phyloP scores from a whole-genome alignment of 2,888 invertebrate genomes.

The Lordiphosa fenestrarum region DNA sequence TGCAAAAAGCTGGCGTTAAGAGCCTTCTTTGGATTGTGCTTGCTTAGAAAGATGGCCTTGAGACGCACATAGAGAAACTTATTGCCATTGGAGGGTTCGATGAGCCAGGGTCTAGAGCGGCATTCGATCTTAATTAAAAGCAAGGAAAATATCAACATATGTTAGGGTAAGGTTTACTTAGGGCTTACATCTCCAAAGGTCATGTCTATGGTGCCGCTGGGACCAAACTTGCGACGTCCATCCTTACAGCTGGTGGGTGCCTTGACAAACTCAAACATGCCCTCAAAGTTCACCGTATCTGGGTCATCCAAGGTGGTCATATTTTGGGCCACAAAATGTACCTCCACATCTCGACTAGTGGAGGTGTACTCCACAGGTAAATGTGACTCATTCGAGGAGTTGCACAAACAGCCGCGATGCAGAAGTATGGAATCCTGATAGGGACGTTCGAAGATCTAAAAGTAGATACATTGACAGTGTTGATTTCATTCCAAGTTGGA shows the following conservation, averaged over 20 bases:
- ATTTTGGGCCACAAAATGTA: conserved; percentile 89
- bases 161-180: too few relatives aligned
- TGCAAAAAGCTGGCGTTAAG: conserved; percentile 83
- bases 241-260: conserved; percentile 86
- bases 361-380: conserved; percentile 89
- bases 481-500: accelerated
- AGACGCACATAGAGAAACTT: conserved; percentile 90
- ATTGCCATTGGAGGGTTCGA: conserved; percentile 86
- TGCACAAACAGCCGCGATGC: conserved; percentile 90
- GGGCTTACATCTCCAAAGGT: conserved; percentile 80
- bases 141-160: not conserved
- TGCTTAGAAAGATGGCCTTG: conserved; percentile 83
- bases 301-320: conserved; percentile 94
- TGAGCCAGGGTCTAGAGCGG: conserved; percentile 89
- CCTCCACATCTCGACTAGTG: conserved; percentile 87
- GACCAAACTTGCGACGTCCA: conserved; percentile 86
- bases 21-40: conserved; percentile 80
- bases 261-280: conserved; percentile 89
- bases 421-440: conserved; percentile 87
- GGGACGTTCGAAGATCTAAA: conserved; percentile 86
- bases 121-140: conserved; percentile 86
- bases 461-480: not conserved
- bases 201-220: conserved; percentile 89
- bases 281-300: conserved; percentile 91
- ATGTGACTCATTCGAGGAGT: conserved; percentile 81